These are phyloP conservation scores for Trissoscelio sp. DNA, from an alignment of 2,888 invertebrate genomes.

Conservation along the genomic window DNA sequence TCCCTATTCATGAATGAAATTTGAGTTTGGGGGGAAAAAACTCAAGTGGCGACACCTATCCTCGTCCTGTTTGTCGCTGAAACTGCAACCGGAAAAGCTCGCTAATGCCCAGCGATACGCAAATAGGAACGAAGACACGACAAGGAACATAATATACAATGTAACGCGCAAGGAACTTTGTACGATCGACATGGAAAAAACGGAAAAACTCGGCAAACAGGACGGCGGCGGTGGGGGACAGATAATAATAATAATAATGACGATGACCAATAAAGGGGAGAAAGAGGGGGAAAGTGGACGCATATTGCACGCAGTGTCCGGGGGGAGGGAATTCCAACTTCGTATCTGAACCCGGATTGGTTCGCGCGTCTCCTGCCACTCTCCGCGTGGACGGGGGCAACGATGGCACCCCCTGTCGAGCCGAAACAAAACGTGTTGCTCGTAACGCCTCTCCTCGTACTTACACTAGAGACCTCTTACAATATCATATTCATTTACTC, in stretches of 20 bases:
- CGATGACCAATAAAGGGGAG: not conserved
- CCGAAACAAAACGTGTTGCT: conserved; percentile 47
- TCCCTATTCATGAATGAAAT: too few species aligned
- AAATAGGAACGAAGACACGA: conserved; percentile 80
- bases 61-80: conserved; percentile 61
- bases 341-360: conserved; percentile 32
- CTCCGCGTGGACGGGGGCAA: conserved; percentile 30
- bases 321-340: conserved; percentile 29
- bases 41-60: too few species aligned
- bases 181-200: conserved; percentile 69
- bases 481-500: conserved; percentile 83
- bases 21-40: too few species aligned
- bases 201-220: conserved; percentile 60
- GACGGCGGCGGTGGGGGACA: conserved; percentile 36
- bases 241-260: not conserved
- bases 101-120: conserved; percentile 74
- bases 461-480: conserved; percentile 81
- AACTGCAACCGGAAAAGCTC: conserved; percentile 58
- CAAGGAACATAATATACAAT: conserved; percentile 79
- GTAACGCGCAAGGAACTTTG: conserved; percentile 79
- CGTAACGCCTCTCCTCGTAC: conserved; percentile 78
- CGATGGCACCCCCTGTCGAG: conserved; percentile 26
- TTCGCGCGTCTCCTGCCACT: conserved; percentile 64
- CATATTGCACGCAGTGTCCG: conserved; percentile 61
- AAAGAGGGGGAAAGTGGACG: conserved; percentile 28